phyloP scores from a whole-genome alignment of 2,888 invertebrate species.

The Drosophila pseudotakahashii region DNA sequence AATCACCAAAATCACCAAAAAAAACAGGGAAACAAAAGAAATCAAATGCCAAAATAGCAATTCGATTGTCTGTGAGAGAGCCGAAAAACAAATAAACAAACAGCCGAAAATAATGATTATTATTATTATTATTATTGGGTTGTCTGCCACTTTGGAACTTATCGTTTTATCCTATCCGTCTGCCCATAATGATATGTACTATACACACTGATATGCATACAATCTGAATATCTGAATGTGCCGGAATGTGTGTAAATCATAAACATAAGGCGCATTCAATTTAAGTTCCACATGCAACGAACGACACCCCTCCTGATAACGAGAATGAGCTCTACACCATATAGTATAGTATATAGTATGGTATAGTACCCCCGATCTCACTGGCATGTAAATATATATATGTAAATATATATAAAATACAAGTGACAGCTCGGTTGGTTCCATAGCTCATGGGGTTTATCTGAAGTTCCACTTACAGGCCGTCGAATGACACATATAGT shows the following conservation, averaged over 20 bases:
- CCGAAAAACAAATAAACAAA: neutral
- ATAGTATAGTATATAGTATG: neutral
- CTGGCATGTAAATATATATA: neutral
- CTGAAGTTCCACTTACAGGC: constrained; percentile 26
- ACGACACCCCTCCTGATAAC: constrained; percentile 15
- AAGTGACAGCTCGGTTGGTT: constrained; percentile 16
- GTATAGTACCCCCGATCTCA: constrained; percentile 1
- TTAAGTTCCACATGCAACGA: constrained; percentile 30
- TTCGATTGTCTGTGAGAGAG: constrained; percentile 15
- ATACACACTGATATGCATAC: neutral
- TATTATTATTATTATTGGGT: constrained; percentile 20
- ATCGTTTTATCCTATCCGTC: neutral
- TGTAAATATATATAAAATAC: constrained; percentile 3
- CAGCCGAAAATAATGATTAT: constrained; percentile 18
- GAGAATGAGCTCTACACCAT: neutral
- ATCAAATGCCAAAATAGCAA: constrained; percentile 48
- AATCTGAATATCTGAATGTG: neutral
- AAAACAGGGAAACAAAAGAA: constrained; percentile 43
- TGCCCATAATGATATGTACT: neutral
- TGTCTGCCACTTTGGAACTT: constrained; percentile 13
- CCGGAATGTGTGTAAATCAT: constrained; percentile 23
- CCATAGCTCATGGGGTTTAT: constrained; percentile 24
- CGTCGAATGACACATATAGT: constrained; percentile 11
- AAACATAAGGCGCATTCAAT: constrained; percentile 13
- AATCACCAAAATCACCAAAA: constrained; percentile 7